Percentiles rank a stretch among this genome's conserved stretches.
Conservation (phyloP, 1,140 invertebrate genomes). For the Alviniconcha marisindica region DNA sequence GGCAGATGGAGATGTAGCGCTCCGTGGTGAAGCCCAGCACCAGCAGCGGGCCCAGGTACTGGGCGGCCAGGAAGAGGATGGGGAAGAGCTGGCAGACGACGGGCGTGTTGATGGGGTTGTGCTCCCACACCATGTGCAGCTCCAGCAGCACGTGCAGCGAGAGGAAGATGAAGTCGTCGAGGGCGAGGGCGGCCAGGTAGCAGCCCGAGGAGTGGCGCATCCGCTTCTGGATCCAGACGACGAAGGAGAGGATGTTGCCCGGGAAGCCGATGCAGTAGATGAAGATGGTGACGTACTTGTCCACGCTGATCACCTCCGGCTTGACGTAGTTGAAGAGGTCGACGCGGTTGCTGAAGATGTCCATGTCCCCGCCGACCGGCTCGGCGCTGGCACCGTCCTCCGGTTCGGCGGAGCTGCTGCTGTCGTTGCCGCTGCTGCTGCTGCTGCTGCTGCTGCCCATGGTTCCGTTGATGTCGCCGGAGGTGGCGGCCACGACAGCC, state of each 20-base stretch:
- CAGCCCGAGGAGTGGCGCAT: slow-evolving; percentile 74
- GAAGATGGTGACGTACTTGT: slow-evolving; percentile 57
- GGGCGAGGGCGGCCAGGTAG: slow-evolving; percentile 73
- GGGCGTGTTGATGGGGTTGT: slow-evolving; percentile 58
- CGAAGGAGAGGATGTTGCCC: slow-evolving; percentile 71
- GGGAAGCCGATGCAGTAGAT: slow-evolving; percentile 71
- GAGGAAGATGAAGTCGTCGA: slow-evolving; percentile 72
- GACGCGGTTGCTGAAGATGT: neutral
- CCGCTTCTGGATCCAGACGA: slow-evolving; percentile 72
- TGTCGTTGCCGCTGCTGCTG: neutral
- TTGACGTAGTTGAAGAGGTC: neutral
- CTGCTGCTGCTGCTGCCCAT: neutral
- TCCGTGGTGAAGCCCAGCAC: slow-evolving; percentile 92
- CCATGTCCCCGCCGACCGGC: neutral
- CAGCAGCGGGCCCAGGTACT: slow-evolving; percentile 73
- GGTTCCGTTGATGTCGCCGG: too few relatives aligned
- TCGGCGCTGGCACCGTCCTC: too few relatives aligned
- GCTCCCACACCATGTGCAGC: slow-evolving; percentile 65
- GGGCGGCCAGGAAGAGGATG: slow-evolving; percentile 65
- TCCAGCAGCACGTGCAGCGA: slow-evolving; percentile 68
- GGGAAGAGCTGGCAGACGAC: slow-evolving; percentile 69
- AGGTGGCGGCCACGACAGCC: neutral
- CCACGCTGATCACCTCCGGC: slow-evolving; percentile 31
- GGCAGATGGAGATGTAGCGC: slow-evolving; percentile 96
- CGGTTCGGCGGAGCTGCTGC: neutral